Evolutionary conservation across 2,888 invertebrate species (phyloP), one percentile per base, ranked within the genome.

Genomic region (Sphaerophoria taeniata): DNA sequence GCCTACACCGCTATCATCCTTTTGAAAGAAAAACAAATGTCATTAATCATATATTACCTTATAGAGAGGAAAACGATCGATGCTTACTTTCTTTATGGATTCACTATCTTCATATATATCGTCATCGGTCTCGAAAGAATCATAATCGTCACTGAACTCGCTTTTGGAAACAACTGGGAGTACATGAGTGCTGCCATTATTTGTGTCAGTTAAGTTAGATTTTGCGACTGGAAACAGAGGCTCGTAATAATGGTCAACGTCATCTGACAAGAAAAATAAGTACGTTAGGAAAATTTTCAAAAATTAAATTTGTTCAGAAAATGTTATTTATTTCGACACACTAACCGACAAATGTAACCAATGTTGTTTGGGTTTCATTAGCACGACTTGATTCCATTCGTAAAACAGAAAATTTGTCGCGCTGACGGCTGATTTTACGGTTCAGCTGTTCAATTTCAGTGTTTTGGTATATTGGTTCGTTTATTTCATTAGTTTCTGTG

Each of bases 231-330:
- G 92, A 85, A 92, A 92, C 87, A 95, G 91, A 34, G 94, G 94
- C 92, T 96, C 96, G 91, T 96, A 95, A 88, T 94, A 93, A 90
- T 95, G 95, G 84, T 95, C 95, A 1, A 94, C 94, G 91, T 95
- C 95, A 90, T 95, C 95, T 95, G 93, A 58, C 80, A 63, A 24
- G 45, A 31, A 67, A 67, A 45, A 55, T 47, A 65, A 39, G 11
- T 51, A 2, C 12, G 16, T 58, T 11, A 43, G 12, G 12, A 12
- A 9, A 43, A 43, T 9, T 43, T 7, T 4, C 12, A 9, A 39
- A 36, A 39, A 2, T 39, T 39, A 39, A 39, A 39, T 61, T n/a
- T 4, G 24, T 39, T 11, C 4, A 43, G 11, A 60, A n/a, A 61
- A 61, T n/a, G n/a, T n/a, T n/a, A 43, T 78, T 14, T 39, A 39